Evolutionary conservation across 2,797 vertebrate genomes (phyloP).

Genomic region (Hirundo rustica): DNA sequence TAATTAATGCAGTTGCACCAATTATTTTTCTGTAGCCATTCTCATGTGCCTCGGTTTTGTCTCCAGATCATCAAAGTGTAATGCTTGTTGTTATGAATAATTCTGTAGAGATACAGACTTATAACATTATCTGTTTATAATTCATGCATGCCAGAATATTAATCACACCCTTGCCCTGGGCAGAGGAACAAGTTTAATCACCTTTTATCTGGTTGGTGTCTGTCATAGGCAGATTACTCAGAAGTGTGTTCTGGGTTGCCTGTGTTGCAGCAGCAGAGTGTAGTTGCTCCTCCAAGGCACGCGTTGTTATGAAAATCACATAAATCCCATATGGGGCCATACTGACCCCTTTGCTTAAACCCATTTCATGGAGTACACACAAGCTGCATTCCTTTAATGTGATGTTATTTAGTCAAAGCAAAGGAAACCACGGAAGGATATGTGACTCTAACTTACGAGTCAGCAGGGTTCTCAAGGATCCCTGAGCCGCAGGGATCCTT

Average conservation of each 20-base stretch:
- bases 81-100: conserved; percentile 21
- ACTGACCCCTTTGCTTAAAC: not conserved
- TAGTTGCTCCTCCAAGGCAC: not conserved
- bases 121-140: conserved; percentile 29
- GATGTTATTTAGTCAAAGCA: not conserved
- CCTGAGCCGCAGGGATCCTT: not conserved
- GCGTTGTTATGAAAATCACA: accelerated
- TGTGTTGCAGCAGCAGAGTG: not conserved
- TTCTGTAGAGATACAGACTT: not conserved
- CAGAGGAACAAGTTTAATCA: conserved; percentile 42
- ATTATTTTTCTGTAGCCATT: not conserved
- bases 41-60: not conserved
- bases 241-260: not conserved
- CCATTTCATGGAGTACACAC: not conserved
- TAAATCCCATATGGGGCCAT: not conserved
- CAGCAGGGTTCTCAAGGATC: not conserved
- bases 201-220: conserved; percentile 19
- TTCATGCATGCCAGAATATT: conserved; percentile 45
- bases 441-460: not conserved
- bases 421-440: not conserved
- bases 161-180: not conserved
- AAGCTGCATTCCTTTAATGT: not conserved
- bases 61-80: not conserved
- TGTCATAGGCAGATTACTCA: conserved; percentile 22
- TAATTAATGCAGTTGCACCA: not conserved